Conservation (phyloP, 1,140 invertebrate species). For the Drosophila grimshawi region DNA sequence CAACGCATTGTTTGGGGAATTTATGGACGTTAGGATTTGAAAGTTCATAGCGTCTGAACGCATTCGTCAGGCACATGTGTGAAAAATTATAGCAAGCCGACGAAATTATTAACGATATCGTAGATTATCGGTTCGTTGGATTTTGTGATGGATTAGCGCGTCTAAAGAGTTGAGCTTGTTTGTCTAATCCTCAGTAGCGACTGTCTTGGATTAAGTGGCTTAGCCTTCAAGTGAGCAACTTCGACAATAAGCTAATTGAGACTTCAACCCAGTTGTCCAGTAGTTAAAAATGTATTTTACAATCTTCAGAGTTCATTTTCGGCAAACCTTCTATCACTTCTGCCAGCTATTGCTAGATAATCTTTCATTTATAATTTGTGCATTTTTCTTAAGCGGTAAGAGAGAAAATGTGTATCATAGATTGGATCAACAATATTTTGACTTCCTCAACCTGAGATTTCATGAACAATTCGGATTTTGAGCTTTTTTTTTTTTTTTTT, state of each 20-base stretch:
- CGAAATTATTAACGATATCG: conserved; percentile 27
- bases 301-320: neutral
- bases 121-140: conserved; percentile 1
- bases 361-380: neutral
- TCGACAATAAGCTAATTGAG: neutral
- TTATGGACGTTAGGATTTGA: conserved; percentile 65
- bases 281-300: no score
- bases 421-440: conserved; percentile 16
- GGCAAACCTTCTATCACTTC: neutral
- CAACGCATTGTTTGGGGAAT: conserved; percentile 38
- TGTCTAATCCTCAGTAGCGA: neutral
- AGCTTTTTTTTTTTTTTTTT: conserved; percentile 12
- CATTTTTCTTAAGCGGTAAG: neutral
- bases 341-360: neutral
- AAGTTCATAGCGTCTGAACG: conserved; percentile 25
- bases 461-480: neutral
- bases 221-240: neutral
- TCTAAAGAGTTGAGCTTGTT: conserved; percentile 10
- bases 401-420: neutral
- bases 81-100: conserved; percentile 47
- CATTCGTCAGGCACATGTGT: conserved; percentile 51
- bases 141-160: conserved; percentile 32
- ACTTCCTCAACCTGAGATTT: conserved; percentile 12
- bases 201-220: conserved; percentile 2
- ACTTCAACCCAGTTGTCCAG: neutral